Evolutionary conservation across 2,113 vertebrate species (phyloP).

Genomic region (Pangasianodon gigas): DNA sequence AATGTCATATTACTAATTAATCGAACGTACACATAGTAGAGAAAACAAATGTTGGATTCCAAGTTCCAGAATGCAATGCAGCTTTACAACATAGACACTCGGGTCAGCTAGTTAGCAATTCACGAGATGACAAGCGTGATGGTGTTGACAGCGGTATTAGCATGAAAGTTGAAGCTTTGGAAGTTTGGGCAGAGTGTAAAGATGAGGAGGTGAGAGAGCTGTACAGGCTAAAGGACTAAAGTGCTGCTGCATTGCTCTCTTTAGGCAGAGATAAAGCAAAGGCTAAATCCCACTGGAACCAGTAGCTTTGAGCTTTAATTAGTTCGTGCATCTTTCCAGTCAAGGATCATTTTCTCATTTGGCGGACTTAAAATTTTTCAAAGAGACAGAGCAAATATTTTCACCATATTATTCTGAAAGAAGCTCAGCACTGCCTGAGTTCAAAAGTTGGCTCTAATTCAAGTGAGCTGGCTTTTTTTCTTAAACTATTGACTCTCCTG

Average conservation of each 20-base stretch:
- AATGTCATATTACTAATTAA: neutral
- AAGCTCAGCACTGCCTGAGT: neutral
- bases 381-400: neutral
- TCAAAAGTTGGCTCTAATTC: neutral
- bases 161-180: neutral
- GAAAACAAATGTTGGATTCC: neutral
- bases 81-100: neutral
- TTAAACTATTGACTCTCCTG: neutral
- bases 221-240: neutral
- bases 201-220: neutral
- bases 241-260: neutral
- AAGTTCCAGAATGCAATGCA: neutral
- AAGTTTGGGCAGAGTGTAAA: neutral
- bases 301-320: constrained; percentile 4
- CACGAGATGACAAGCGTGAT: neutral
- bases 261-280: neutral
- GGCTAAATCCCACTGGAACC: neutral
- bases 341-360: neutral
- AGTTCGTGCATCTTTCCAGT: neutral
- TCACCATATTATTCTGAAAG: neutral
- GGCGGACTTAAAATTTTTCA: neutral
- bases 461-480: neutral
- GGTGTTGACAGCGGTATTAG: neutral
- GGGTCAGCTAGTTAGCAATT: neutral
- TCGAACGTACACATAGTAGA: neutral